Conservation (phyloP, 1,140 invertebrate species). For the Sweltsa coloradensis region DNA sequence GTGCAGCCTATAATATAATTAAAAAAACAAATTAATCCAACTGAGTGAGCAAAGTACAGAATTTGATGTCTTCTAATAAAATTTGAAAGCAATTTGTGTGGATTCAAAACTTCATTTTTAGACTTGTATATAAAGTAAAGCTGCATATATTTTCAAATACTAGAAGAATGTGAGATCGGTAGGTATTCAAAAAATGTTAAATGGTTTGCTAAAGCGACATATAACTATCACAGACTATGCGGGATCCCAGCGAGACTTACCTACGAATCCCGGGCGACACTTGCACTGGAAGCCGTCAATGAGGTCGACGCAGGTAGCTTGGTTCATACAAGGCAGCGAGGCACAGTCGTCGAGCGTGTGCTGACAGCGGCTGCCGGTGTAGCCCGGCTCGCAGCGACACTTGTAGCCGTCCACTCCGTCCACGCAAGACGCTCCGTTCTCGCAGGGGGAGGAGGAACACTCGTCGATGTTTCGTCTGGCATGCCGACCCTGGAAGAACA, state of each 20-base stretch:
- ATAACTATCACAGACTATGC: too few species aligned
- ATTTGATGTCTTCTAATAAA: too few species aligned
- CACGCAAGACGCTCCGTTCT: constrained; percentile 87
- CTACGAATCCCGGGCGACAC: constrained; percentile 85
- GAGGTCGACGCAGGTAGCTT: constrained; percentile 71
- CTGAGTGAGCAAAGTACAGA: too few species aligned
- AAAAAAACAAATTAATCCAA: too few species aligned
- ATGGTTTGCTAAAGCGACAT: too few species aligned
- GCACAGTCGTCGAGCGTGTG: constrained; percentile 87
- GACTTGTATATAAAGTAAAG: too few species aligned
- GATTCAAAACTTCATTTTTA: too few species aligned
- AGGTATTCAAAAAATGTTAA: too few species aligned
- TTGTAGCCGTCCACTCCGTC: constrained; percentile 72
- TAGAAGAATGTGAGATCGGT: too few species aligned
- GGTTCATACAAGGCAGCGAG: constrained; percentile 79
- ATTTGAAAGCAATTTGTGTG: too few species aligned
- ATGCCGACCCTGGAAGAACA: constrained; percentile 39
- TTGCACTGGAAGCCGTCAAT: constrained; percentile 82
- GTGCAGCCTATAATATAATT: too few species aligned
- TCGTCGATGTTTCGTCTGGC: constrained; percentile 89
- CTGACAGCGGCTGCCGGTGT: constrained; percentile 73
- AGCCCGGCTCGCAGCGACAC: constrained; percentile 84
- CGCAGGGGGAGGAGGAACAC: constrained; percentile 72
- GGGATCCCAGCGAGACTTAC: constrained; percentile 30
- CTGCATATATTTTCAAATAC: too few species aligned